Percentiles rank a stretch among this genome's conserved stretches.
Evolutionary conservation across 1,140 invertebrate species (phyloP).

Genomic region (Bilobella aurantiaca): DNA sequence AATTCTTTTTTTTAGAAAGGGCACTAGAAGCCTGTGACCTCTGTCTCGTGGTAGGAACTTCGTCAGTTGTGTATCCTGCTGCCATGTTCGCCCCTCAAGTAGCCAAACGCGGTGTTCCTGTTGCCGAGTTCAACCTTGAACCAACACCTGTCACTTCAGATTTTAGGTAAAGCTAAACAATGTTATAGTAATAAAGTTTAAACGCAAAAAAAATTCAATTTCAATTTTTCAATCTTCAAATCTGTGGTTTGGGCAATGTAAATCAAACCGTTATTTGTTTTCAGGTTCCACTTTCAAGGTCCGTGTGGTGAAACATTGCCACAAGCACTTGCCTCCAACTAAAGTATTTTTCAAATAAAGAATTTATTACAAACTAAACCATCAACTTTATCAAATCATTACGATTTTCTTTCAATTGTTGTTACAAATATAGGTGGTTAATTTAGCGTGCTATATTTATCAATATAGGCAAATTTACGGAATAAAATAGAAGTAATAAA

Average conservation of each 20-base stretch:
- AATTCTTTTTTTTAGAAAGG: constrained; percentile 42
- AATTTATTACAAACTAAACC: too few relatives aligned
- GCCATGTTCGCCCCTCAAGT: constrained; percentile 80
- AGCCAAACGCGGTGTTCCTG: constrained; percentile 61
- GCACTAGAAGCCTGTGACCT: constrained; percentile 64
- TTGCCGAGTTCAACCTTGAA: constrained; percentile 84
- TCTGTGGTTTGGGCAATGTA: constrained; percentile 20
- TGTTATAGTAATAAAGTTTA: constrained; percentile 8
- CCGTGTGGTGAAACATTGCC: constrained; percentile 62
- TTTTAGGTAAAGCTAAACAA: constrained; percentile 50
- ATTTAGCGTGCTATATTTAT: too few relatives aligned
- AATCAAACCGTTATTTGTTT: constrained; percentile 36
- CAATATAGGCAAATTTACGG: too few relatives aligned
- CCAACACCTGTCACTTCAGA: constrained; percentile 56
- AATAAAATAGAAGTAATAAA: too few relatives aligned
- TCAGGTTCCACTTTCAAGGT: constrained; percentile 63
- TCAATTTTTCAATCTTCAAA: constrained; percentile 17
- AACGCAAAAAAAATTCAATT: neutral
- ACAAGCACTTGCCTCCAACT: constrained; percentile 42
- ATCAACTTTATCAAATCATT: too few relatives aligned
- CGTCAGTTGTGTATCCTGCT: constrained; percentile 81
- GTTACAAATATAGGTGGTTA: too few relatives aligned
- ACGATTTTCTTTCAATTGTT: too few relatives aligned
- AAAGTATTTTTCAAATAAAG: too few relatives aligned
- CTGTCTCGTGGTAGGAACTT: constrained; percentile 75